phyloP scores from a whole-genome alignment of 2,888 invertebrate genomes.

The Drosophila basisetae region DNA sequence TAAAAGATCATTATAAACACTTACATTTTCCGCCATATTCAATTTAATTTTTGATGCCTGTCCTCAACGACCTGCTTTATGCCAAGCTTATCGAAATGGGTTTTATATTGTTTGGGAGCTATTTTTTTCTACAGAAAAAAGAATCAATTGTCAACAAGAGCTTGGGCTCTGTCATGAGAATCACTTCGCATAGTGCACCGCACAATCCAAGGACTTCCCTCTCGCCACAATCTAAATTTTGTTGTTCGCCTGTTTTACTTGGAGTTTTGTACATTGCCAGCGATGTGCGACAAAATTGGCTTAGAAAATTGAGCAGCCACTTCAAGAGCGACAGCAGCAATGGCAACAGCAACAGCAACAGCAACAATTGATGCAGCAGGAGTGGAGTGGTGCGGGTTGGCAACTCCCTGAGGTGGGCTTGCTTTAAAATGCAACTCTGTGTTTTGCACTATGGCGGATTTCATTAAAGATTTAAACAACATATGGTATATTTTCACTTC shows the following conservation, averaged over 20 bases:
- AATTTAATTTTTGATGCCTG: not conserved
- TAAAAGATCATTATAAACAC: not conserved
- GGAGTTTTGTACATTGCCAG: slow-evolving; percentile 52
- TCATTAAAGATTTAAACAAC: slow-evolving; percentile 79
- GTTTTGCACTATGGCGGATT: slow-evolving; percentile 70
- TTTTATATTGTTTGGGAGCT: slow-evolving; percentile 26
- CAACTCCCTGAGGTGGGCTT: slow-evolving; percentile 30
- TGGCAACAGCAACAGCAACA: slow-evolving; percentile 10
- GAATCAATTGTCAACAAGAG: slow-evolving; percentile 61
- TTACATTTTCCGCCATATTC: not conserved
- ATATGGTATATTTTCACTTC: slow-evolving; percentile 75
- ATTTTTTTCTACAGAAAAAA: slow-evolving; percentile 32
- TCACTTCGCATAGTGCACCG: slow-evolving; percentile 53
- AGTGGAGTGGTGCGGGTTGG: too few species aligned
- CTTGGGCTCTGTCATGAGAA: slow-evolving; percentile 47
- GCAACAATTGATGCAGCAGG: slow-evolving; percentile 28
- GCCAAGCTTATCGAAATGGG: slow-evolving; percentile 33
- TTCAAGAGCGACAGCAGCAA: slow-evolving; percentile 34
- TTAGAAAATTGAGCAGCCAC: slow-evolving; percentile 76
- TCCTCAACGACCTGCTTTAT: slow-evolving; percentile 4
- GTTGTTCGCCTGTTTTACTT: slow-evolving; percentile 51
- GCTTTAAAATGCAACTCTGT: slow-evolving; percentile 76
- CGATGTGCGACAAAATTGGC: slow-evolving; percentile 75
- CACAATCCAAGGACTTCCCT: not conserved
- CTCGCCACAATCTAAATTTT: slow-evolving; percentile 12